Conservation (phyloP, 2,113 vertebrate genomes). For the Nanorana parkeri region DNA sequence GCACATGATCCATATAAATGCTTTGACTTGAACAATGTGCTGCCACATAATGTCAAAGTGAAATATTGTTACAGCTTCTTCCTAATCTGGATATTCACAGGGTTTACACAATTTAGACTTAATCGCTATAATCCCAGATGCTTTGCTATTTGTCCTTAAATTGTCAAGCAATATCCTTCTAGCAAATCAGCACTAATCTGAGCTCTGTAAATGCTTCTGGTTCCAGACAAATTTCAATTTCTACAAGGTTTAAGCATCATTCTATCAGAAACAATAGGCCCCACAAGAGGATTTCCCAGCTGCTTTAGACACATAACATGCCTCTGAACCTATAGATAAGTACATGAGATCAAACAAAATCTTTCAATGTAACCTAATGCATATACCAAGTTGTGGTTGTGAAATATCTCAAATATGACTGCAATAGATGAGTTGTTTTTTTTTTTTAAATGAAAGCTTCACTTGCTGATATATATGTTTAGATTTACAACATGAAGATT, state of each 20-base stretch:
- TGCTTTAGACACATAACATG: constrained; percentile 22
- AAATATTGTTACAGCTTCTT: neutral
- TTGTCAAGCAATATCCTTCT: constrained; percentile 14
- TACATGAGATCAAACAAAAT: constrained; percentile 11
- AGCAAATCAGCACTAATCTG: constrained; percentile 22
- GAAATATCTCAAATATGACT: neutral
- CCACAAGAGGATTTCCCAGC: constrained; percentile 17
- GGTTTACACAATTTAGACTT: constrained; percentile 4
- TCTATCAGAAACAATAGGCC: constrained; percentile 18
- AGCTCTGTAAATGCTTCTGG: constrained; percentile 25
- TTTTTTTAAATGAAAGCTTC: no score
- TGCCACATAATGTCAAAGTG: neutral
- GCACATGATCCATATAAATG: no score
- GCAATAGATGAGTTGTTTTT: no score
- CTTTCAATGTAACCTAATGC: neutral
- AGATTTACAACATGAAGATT: no score
- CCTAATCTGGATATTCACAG: neutral
- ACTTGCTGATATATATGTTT: no score
- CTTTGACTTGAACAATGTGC: no score
- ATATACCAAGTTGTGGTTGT: neutral
- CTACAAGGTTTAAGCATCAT: constrained; percentile 30
- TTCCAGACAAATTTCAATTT: constrained; percentile 34
- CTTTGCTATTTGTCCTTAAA: constrained; percentile 20
- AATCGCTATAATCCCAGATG: constrained; percentile 26
- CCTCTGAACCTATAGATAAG: constrained; percentile 17